Conservation (phyloP, 2,113 vertebrate genomes). For the Cairina moschata region DNA sequence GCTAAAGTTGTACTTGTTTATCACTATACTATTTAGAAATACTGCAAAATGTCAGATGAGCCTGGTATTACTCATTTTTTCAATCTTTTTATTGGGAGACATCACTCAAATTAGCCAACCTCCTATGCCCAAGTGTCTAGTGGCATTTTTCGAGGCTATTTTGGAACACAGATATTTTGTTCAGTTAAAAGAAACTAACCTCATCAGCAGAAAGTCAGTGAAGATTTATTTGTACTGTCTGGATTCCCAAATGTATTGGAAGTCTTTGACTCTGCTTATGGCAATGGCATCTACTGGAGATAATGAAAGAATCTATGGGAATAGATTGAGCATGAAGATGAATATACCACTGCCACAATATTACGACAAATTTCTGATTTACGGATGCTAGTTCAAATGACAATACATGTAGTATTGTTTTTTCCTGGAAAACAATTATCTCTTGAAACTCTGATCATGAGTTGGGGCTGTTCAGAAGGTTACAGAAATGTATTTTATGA, state of each 20-base stretch:
- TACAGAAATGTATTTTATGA: background rate
- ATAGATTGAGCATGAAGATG: background rate
- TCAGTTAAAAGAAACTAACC: conserved; percentile 12
- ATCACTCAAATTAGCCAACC: conserved; percentile 4
- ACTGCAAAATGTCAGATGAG: background rate
- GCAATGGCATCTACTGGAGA: background rate
- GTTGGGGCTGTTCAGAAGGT: background rate
- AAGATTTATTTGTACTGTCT: conserved; percentile 29
- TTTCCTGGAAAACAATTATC: background rate
- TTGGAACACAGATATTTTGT: background rate
- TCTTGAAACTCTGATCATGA: background rate
- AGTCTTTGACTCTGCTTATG: background rate
- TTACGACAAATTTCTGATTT: background rate
- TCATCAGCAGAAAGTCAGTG: conserved; percentile 26
- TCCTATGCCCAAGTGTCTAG: background rate
- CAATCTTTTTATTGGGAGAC: background rate
- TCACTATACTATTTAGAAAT: background rate
- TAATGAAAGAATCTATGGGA: conserved; percentile 4
- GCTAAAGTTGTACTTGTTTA: background rate
- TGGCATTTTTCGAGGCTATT: conserved; percentile 50
- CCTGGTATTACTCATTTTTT: background rate
- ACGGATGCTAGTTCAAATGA: background rate
- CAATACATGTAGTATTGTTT: background rate
- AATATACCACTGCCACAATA: background rate
- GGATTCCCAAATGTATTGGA: conserved; percentile 23